A percentile compares a stretch with the other conserved stretches of the same genome.
Evolutionary conservation across 2,888 invertebrate genomes (phyloP).

Genomic region (Julus scanicus): DNA sequence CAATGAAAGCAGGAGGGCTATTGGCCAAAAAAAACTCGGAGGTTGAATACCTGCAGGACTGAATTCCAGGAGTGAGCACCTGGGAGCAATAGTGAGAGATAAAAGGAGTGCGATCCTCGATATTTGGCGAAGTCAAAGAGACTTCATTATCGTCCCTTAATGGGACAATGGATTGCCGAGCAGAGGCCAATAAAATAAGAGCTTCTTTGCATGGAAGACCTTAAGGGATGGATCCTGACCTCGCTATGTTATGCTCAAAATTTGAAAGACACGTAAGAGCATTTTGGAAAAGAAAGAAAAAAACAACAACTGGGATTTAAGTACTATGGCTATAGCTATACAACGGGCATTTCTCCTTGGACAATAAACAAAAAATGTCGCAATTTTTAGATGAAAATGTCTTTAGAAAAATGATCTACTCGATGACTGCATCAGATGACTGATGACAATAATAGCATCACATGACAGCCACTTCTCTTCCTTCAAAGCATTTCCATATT

Average conservation of each 20-base stretch:
- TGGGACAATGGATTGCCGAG: conserved; percentile 40
- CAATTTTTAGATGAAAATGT: background rate
- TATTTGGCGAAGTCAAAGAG: conserved; percentile 43
- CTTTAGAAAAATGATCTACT: background rate
- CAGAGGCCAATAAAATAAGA: conserved; percentile 38
- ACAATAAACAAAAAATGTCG: background rate
- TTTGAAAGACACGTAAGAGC: background rate
- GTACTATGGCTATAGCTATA: too few species aligned
- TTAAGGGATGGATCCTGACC: background rate
- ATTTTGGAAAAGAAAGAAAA: background rate
- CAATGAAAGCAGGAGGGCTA: background rate
- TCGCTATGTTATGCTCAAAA: background rate
- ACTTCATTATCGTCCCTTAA: conserved; percentile 45
- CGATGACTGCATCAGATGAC: background rate
- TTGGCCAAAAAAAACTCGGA: conserved; percentile 4
- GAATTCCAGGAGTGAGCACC: conserved; percentile 37
- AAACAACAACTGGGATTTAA: background rate
- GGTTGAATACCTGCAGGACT: conserved; percentile 34
- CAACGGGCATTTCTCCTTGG: background rate
- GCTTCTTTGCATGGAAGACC: conserved; percentile 20
- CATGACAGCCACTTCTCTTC: too few species aligned
- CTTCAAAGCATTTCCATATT: too few species aligned
- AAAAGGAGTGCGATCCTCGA: conserved; percentile 34
- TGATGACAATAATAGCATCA: background rate
- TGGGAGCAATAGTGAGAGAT: conserved; percentile 41